phyloP scores from a whole-genome alignment of 1,140 invertebrate species.

The Drosophila rhopaloa region DNA sequence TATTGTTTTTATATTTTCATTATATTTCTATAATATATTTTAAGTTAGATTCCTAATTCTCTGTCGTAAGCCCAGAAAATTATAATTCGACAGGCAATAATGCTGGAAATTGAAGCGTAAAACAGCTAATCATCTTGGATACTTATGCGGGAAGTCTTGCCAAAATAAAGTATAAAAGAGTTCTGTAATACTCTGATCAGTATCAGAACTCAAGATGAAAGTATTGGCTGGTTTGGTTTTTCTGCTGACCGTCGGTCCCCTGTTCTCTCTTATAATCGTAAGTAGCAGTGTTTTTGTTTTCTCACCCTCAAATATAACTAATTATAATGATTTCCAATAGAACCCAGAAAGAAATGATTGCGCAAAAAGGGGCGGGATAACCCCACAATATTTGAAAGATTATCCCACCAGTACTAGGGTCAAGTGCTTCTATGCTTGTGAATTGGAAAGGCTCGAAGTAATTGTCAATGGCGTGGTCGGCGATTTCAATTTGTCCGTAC shows the following conservation, averaged over 20 bases:
- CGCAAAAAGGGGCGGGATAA: background rate
- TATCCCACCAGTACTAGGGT: too few species aligned
- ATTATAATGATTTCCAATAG: background rate
- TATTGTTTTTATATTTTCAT: too few species aligned
- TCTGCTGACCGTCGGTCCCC: background rate
- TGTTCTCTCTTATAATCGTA: background rate
- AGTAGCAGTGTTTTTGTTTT: background rate
- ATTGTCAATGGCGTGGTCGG: background rate
- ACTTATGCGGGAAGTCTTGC: too few species aligned
- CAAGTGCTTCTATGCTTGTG: too few species aligned
- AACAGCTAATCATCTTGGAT: too few species aligned
- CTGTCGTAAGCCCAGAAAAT: too few species aligned
- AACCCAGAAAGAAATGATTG: background rate
- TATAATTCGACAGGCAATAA: too few species aligned
- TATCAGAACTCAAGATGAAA: conserved; percentile 1
- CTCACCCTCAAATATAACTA: too few species aligned
- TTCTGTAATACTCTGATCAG: background rate
- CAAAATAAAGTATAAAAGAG: background rate
- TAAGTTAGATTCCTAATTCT: too few species aligned
- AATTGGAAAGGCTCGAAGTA: background rate
- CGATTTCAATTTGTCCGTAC: background rate
- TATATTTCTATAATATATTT: too few species aligned
- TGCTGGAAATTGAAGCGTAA: too few species aligned
- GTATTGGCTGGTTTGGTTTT: background rate
- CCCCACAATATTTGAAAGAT: background rate